Base-by-base conservation (phyloP, 2,888 invertebrate species). In the Dasypolia templi region DNA sequence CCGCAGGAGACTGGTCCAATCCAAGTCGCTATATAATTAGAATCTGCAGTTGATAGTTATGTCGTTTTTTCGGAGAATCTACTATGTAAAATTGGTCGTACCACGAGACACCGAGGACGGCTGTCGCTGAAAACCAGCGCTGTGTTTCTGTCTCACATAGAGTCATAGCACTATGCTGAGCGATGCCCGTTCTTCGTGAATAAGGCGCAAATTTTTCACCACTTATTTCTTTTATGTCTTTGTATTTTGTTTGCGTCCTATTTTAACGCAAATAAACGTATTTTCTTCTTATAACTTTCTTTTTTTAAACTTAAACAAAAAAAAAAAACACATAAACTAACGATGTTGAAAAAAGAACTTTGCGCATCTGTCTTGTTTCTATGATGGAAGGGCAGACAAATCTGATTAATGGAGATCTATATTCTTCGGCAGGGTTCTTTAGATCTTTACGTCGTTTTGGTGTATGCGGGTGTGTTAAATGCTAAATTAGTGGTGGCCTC, bases 361-460 rank as follows among this genome's bases (percentile, higher is more conserved):
- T 46, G 44, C 68, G 26, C n/a, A 76, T 75, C 76, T 42, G 17
- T 17, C 26, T 75, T 55, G 14, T 46, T 71, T 77, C 71, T 71
- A 64, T 46, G 56, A 42, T 71, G 29, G 2, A n/a, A 56, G 75
- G 55, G 14, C 35, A 56, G 42, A 76, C 42, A 62, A 35, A 75
- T 76, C 55, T 62, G 75, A 76, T 76, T 77, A 75, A 59, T 58
- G 58, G 35, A 49, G 55, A 46, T 53, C 51, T 63, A 53, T 39
- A 71, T 53, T 71, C 44, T 58, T 63, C 58, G 29, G 19, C 17
- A 44, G 39, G 42, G 19, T 26, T 44, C 53, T 39, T 66, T 65
- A 17, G 29, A 35, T 32, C 39, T 55, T 29, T 46, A 53, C 17
- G 51, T 26, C 51, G 17, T 44, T 71, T n/a, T 78, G 0, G 12